Conservation (phyloP, 2,797 vertebrate genomes). For the Aplochiton taeniatus region DNA sequence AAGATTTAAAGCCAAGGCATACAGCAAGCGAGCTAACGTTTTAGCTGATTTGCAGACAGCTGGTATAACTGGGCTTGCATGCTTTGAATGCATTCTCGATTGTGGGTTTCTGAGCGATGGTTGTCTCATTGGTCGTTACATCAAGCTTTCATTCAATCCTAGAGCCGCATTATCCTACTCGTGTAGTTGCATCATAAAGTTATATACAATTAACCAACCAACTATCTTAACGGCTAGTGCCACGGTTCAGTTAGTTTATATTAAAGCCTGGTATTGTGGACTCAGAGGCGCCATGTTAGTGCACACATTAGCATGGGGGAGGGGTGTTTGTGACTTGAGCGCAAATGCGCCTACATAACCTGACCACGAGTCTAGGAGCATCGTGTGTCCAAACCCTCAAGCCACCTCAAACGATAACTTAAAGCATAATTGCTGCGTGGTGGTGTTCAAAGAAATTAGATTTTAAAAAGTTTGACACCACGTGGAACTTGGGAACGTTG, state of each 20-base stretch:
- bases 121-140: slow-evolving; percentile 40
- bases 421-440: too few relatives aligned
- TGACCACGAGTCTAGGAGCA: slow-evolving; percentile 21
- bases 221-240: neutral
- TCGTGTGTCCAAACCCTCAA: too few relatives aligned
- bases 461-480: too few relatives aligned
- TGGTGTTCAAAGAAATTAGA: too few relatives aligned
- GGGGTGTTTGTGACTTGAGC: slow-evolving; percentile 53
- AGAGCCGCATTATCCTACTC: slow-evolving; percentile 11
- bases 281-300: slow-evolving; percentile 77
- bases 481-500: too few relatives aligned
- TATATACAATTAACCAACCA: neutral
- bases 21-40: too few relatives aligned
- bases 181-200: slow-evolving; percentile 1
- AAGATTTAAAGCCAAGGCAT: too few relatives aligned
- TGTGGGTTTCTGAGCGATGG: slow-evolving; percentile 53
- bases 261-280: slow-evolving; percentile 56
- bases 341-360: slow-evolving; percentile 34
- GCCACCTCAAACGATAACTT: too few relatives aligned
- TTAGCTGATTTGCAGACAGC: neutral
- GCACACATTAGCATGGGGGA: slow-evolving; percentile 58
- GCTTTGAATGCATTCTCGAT: slow-evolving; percentile 24
- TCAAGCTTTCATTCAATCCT: slow-evolving; percentile 40
- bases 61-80: slow-evolving; percentile 28
- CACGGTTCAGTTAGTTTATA: too few relatives aligned